Conservation (phyloP, 2,888 invertebrate species). For the Caenorhabditis sp. region DNA sequence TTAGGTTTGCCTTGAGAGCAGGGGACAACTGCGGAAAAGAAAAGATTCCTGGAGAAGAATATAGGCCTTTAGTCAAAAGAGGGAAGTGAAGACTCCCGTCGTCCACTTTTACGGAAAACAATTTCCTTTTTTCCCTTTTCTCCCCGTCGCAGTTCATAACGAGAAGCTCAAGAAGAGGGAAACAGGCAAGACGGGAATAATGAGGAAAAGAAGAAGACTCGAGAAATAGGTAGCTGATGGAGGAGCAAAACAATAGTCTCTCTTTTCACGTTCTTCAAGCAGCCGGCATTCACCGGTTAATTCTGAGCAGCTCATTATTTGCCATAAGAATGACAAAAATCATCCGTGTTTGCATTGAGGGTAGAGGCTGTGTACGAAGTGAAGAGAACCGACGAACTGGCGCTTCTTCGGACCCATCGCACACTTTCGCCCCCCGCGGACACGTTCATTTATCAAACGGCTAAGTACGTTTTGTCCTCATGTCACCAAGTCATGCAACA, state of each 20-base stretch:
- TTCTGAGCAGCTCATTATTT: constrained; percentile 20
- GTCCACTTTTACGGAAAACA: constrained; percentile 40
- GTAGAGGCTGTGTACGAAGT: constrained; percentile 24
- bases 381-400: constrained; percentile 12
- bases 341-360: constrained; percentile 27
- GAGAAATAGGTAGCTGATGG: background rate
- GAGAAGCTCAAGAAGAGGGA: constrained; percentile 14
- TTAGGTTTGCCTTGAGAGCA: constrained; percentile 21
- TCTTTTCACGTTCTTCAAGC: constrained; percentile 27
- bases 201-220: constrained; percentile 15
- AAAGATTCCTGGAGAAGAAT: constrained; percentile 8
- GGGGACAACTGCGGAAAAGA: background rate
- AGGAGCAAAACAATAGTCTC: constrained; percentile 14
- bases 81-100: constrained; percentile 17
- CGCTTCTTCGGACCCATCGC: constrained; percentile 39
- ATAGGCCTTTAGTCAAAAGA: constrained; percentile 30
- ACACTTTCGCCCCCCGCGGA: constrained; percentile 37
- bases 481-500: constrained; percentile 53
- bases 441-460: constrained; percentile 55
- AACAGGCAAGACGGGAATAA: background rate
- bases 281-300: constrained; percentile 9
- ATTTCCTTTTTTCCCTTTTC: constrained; percentile 33
- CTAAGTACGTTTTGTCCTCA: constrained; percentile 48
- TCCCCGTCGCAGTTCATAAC: constrained; percentile 44
- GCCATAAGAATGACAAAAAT: constrained; percentile 25